phyloP scores from a whole-genome alignment of 2,888 invertebrate genomes.

The Cheilosia vulpina region DNA sequence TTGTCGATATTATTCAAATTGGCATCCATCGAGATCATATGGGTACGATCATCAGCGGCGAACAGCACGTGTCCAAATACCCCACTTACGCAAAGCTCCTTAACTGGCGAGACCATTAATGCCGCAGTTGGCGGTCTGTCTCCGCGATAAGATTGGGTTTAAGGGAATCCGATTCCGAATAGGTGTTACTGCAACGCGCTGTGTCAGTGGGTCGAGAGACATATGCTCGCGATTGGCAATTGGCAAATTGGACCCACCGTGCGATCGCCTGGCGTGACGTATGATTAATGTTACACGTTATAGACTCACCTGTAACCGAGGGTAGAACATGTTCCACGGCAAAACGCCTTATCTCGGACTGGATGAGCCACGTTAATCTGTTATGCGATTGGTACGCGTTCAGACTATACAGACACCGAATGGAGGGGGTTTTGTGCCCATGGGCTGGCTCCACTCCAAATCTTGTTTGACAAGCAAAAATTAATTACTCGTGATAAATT shows the following conservation, averaged over 20 bases:
- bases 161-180: conserved; percentile 37
- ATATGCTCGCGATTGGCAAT: conserved; percentile 22
- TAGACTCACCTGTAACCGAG: conserved; percentile 45
- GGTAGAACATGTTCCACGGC: conserved; percentile 60
- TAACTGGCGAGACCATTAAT: conserved; percentile 17
- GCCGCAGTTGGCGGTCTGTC: conserved; percentile 64
- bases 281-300: conserved; percentile 66
- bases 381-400: conserved; percentile 34
- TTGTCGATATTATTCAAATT: conserved; percentile 67
- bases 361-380: conserved; percentile 61
- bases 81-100: conserved; percentile 39
- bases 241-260: conserved; percentile 33
- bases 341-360: conserved; percentile 63
- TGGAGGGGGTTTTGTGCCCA: conserved; percentile 45
- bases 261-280: conserved; percentile 51
- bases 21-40: conserved; percentile 52
- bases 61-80: conserved; percentile 36
- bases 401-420: conserved; percentile 22
- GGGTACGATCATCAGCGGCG: conserved; percentile 26
- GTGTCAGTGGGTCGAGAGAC: background rate
- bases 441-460: conserved; percentile 67
- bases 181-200: conserved; percentile 40
- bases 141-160: conserved; percentile 36
- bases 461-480: conserved; percentile 74
- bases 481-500: conserved; percentile 71